phyloP scores from a whole-genome alignment of 2,797 vertebrate genomes.

The Chelon labrosus region DNA sequence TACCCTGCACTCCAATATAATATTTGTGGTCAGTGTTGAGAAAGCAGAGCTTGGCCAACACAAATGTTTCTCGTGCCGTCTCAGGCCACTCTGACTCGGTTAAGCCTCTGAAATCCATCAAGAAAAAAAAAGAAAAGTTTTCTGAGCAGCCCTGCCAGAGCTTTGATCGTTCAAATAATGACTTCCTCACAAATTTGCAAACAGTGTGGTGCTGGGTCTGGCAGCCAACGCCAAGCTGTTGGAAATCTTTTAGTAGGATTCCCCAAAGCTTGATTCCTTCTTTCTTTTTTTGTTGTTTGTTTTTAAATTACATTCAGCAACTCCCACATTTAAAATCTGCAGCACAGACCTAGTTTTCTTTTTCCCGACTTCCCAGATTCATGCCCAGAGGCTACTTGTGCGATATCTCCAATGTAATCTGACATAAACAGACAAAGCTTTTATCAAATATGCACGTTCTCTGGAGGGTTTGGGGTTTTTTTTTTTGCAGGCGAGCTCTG shows the following conservation, averaged over 20 bases:
- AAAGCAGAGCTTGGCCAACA: slow-evolving; percentile 1
- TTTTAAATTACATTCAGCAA: slow-evolving; percentile 29
- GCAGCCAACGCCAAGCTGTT: slow-evolving; percentile 32
- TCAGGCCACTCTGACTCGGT: slow-evolving; percentile 23
- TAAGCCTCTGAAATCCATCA: slow-evolving; percentile 59
- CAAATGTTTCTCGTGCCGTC: slow-evolving; percentile 30
- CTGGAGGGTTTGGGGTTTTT: not conserved
- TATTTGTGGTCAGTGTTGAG: not conserved
- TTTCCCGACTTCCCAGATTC: slow-evolving; percentile 13
- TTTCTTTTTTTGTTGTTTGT: not conserved
- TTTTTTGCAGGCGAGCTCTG: slow-evolving; percentile 5
- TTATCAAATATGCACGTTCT: slow-evolving; percentile 8
- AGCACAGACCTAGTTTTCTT: not conserved
- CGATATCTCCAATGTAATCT: not conserved
- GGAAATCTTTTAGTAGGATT: slow-evolving; percentile 54
- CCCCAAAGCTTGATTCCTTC: slow-evolving; percentile 22
- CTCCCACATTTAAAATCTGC: not conserved
- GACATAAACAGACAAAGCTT: slow-evolving; percentile 10
- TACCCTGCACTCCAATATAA: not conserved
- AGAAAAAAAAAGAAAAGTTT: slow-evolving; percentile 51
- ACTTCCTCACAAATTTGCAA: slow-evolving; percentile 66
- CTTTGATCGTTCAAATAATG: slow-evolving; percentile 73
- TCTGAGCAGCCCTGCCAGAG: slow-evolving; percentile 56
- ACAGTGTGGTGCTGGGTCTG: slow-evolving; percentile 43
- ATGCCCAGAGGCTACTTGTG: not conserved